Evolutionary conservation across 2,888 invertebrate species (phyloP).

Genomic region (Lepidochitona cinerea): DNA sequence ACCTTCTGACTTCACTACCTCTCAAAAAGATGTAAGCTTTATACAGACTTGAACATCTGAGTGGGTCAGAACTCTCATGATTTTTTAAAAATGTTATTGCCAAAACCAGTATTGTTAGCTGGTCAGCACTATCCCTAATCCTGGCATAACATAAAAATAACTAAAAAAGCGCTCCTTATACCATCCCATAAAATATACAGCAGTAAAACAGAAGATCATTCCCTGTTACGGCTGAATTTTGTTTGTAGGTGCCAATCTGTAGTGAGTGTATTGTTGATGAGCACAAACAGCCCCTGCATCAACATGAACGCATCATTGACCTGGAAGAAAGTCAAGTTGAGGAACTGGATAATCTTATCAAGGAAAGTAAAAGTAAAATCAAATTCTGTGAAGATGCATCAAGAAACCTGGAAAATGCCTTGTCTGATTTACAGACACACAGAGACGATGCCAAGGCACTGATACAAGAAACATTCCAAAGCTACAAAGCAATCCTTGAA

Average conservation of each 20-base stretch:
- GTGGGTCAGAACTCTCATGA: no score
- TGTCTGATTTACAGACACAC: slow-evolving; percentile 89
- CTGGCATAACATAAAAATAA: no score
- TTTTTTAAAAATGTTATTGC: no score
- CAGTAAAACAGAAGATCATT: no score
- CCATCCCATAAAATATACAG: no score
- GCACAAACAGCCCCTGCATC: slow-evolving; percentile 86
- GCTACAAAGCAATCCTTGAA: slow-evolving; percentile 82
- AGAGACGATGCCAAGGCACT: slow-evolving; percentile 87
- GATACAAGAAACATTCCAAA: slow-evolving; percentile 75
- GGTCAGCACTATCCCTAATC: no score
- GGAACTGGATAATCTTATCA: slow-evolving; percentile 82
- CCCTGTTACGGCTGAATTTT: no score
- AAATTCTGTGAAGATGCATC: slow-evolving; percentile 84
- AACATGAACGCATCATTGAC: slow-evolving; percentile 85
- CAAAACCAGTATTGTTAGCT: no score
- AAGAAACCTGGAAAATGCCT: slow-evolving; percentile 81
- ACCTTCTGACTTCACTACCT: no score
- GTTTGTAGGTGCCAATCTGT: slow-evolving; percentile 83
- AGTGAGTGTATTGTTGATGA: slow-evolving; percentile 87
- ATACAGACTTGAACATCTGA: no score
- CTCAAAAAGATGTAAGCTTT: no score
- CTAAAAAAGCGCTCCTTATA: no score
- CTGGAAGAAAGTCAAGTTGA: slow-evolving; percentile 84
- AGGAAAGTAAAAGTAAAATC: slow-evolving; percentile 83